phyloP scores from a whole-genome alignment of 2,797 vertebrate genomes.

The Tarsius wallacei region DNA sequence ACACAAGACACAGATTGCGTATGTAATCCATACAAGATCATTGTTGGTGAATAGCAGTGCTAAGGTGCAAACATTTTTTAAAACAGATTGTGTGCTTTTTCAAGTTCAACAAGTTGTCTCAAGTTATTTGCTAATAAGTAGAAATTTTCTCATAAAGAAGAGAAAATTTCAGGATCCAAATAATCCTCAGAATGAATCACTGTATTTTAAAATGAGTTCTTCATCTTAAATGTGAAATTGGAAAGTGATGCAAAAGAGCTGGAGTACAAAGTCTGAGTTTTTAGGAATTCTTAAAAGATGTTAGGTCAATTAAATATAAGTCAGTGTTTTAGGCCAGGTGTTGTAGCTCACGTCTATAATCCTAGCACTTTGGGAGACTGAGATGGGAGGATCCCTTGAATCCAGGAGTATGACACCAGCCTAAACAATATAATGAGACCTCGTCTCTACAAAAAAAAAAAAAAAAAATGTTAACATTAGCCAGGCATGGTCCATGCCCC shows the following conservation, averaged over 20 bases:
- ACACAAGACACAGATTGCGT: neutral
- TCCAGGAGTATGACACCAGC: too few relatives aligned
- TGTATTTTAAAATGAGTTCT: slow-evolving; percentile 53
- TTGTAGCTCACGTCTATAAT: too few relatives aligned
- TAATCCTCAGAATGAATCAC: slow-evolving; percentile 18
- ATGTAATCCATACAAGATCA: neutral
- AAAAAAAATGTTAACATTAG: too few relatives aligned
- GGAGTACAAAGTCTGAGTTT: neutral
- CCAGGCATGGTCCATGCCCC: too few relatives aligned
- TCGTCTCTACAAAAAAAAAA: too few relatives aligned
- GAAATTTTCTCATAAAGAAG: neutral
- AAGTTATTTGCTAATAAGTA: neutral
- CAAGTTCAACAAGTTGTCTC: neutral
- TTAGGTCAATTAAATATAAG: slow-evolving; percentile 45
- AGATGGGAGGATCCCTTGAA: too few relatives aligned
- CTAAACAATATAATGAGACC: too few relatives aligned
- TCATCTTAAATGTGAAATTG: slow-evolving; percentile 40
- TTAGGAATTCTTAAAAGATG: neutral
- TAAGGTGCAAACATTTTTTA: neutral
- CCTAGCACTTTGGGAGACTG: too few relatives aligned
- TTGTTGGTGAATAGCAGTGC: neutral
- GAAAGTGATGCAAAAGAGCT: neutral
- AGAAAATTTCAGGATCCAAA: slow-evolving; percentile 41
- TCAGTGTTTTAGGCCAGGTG: neutral
- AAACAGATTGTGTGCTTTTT: neutral